These are phyloP conservation scores for Percopsis transmontana DNA, from an alignment of 2,113 vertebrate genomes.

Conservation along the genomic window DNA sequence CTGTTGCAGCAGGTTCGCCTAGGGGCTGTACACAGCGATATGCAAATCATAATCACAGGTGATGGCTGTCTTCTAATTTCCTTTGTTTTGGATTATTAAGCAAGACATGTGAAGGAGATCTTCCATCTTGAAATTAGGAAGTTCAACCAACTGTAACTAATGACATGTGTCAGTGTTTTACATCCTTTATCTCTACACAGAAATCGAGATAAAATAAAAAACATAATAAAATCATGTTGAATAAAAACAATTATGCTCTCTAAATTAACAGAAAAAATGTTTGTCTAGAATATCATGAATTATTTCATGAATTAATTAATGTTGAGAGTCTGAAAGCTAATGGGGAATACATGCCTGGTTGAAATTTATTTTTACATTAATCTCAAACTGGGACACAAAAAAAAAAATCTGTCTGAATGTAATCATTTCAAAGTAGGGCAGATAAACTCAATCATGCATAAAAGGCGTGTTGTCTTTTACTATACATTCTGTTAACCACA, in stretches of 20 bases:
- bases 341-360: conserved; percentile 40
- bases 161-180: too few relatives aligned
- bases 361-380: conserved; percentile 28
- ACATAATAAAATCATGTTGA: too few relatives aligned
- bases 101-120: too few relatives aligned
- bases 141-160: neutral
- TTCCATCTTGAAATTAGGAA: neutral
- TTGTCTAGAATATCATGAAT: conserved; percentile 48
- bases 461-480: too few relatives aligned
- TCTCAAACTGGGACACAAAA: conserved; percentile 21
- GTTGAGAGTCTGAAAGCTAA: conserved; percentile 32
- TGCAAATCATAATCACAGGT: too few relatives aligned
- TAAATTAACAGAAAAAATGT: conserved; percentile 33
- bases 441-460: neutral
- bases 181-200: too few relatives aligned
- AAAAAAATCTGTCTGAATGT: conserved; percentile 4
- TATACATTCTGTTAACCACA: too few relatives aligned
- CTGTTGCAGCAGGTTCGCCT: too few relatives aligned
- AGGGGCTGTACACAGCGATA: too few relatives aligned
- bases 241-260: neutral
- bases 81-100: too few relatives aligned
- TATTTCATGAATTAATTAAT: conserved; percentile 43
- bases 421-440: conserved; percentile 18
- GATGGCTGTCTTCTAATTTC: too few relatives aligned
- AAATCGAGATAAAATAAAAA: too few relatives aligned